phyloP scores from a whole-genome alignment of 2,113 vertebrate species.

The Guaruba guarouba region DNA sequence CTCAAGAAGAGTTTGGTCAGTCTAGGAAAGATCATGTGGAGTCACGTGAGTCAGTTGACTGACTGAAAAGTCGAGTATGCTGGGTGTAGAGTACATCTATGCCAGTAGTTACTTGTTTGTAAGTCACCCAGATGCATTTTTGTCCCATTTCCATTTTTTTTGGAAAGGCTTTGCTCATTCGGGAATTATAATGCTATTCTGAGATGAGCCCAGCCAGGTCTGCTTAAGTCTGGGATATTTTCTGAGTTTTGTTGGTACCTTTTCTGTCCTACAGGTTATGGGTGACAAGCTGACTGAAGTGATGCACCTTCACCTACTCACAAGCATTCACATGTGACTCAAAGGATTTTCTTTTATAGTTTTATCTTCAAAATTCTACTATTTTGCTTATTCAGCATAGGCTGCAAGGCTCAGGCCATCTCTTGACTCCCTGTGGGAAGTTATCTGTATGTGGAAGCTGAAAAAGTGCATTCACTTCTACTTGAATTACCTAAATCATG shows the following conservation, averaged over 20 bases:
- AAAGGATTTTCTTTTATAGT: neutral
- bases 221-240: neutral
- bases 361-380: neutral
- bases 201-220: neutral
- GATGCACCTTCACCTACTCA: neutral
- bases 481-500: neutral
- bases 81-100: neutral
- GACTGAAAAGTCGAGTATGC: neutral
- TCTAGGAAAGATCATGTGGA: neutral
- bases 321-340: neutral
- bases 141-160: neutral
- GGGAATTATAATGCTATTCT: neutral
- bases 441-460: neutral
- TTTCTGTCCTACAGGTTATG: neutral
- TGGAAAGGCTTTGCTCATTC: neutral
- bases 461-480: neutral
- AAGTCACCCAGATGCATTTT: neutral
- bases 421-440: neutral
- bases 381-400: neutral
- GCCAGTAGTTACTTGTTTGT: neutral
- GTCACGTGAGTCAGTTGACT: rapidly evolving
- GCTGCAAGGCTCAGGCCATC: neutral
- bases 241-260: neutral
- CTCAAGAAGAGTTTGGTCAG: neutral
- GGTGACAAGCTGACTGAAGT: neutral